Evolutionary conservation across 2,797 vertebrate species (phyloP).

Genomic region (Nannoperca australis): DNA sequence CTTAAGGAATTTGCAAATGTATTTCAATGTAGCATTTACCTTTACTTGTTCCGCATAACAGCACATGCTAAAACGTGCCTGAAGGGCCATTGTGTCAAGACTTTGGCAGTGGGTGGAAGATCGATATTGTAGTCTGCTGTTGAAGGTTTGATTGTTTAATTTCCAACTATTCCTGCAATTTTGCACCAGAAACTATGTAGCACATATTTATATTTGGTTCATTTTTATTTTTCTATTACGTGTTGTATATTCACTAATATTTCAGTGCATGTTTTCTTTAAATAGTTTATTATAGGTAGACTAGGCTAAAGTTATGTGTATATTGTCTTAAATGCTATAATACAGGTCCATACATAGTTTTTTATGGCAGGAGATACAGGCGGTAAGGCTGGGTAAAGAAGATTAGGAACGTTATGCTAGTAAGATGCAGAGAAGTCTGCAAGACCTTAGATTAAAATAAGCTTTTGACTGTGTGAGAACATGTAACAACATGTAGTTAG

Average conservation of each 20-base stretch:
- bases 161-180: background rate
- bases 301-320: background rate
- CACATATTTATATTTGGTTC: background rate
- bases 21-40: background rate
- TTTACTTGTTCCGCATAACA: background rate
- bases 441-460: background rate
- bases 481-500: background rate
- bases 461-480: background rate
- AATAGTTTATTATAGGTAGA: background rate
- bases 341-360: background rate
- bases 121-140: background rate
- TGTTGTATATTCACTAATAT: background rate
- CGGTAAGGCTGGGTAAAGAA: background rate
- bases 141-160: background rate
- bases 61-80: background rate
- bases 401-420: no score
- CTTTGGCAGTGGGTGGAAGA: background rate
- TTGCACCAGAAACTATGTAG: background rate
- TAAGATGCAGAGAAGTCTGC: conserved; percentile 4
- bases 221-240: background rate
- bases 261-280: background rate
- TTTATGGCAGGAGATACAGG: background rate
- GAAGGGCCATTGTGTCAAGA: background rate
- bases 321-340: background rate
- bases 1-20: background rate